Conservation (phyloP, 2,888 invertebrate genomes). For the Oxycera nigricornis region DNA sequence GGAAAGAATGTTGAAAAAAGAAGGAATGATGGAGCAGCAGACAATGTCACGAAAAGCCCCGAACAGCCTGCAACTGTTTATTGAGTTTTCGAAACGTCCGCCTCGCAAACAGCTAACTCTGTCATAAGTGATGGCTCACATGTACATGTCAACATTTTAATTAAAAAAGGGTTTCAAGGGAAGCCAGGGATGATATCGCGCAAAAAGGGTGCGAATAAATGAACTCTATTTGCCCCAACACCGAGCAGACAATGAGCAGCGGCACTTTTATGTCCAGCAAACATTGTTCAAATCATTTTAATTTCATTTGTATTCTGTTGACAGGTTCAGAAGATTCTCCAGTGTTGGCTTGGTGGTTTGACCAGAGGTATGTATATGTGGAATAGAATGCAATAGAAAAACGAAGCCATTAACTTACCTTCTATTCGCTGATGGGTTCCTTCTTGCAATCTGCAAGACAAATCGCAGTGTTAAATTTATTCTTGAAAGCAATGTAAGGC, state of each 20-base stretch:
- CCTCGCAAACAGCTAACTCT: neutral
- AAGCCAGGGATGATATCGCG: neutral
- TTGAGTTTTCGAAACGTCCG: constrained; percentile 44
- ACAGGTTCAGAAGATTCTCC: constrained; percentile 41
- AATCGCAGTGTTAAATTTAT: too few species aligned
- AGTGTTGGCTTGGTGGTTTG: neutral
- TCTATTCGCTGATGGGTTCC: too few species aligned
- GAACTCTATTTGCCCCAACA: constrained; percentile 32
- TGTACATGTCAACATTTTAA: constrained; percentile 63
- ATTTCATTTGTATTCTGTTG: constrained; percentile 47
- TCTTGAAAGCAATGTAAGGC: too few species aligned
- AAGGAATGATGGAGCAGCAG: constrained; percentile 20
- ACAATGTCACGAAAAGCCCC: constrained; percentile 18
- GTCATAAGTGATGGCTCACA: constrained; percentile 50
- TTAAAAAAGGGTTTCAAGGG: constrained; percentile 56
- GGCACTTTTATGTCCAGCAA: constrained; percentile 41
- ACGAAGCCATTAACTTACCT: too few species aligned
- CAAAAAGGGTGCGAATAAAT: constrained; percentile 46
- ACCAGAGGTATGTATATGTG: too few species aligned
- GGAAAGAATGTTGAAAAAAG: too few species aligned
- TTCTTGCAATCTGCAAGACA: too few species aligned
- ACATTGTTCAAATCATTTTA: constrained; percentile 47
- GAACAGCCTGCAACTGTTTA: constrained; percentile 43
- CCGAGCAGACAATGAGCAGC: neutral
- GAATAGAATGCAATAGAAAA: too few species aligned